Base-by-base conservation (phyloP, 1,140 invertebrate species). In the Hyposmocoma kahamanoa region DNA sequence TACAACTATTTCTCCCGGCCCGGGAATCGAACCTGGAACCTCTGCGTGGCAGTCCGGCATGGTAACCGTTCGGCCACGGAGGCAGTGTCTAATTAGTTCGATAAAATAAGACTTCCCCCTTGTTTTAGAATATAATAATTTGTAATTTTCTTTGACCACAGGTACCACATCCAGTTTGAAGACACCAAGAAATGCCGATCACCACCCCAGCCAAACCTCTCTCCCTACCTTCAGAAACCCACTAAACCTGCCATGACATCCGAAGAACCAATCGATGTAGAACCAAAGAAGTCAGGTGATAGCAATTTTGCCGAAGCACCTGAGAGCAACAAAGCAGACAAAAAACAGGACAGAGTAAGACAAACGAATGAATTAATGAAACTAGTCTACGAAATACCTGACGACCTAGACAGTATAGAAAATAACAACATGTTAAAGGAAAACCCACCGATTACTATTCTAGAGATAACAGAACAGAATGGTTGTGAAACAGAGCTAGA, bases 331-430 rank as follows among this genome's bases (percentile, higher is more conserved):
- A 69, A 71, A 57, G 47, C 57, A 26, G 65, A 54, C 17, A 80
- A 73, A 56, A 55, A 56, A 10, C 63, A 72, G 19, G 62, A 75
- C 21, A 74, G 71, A 68, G 55, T 59, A 48, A 58, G 65, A 63
- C 56, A 66, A 11, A 77, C 84, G n/a, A 72, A 83, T 22, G 84
- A 87, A 51, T 70, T 88, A n/a, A 84, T 87, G 73, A 70, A 80
- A 39, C 55, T 86, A 22, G 82, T 86, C 0, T 87, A 87, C 44
- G 85, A 87, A 57, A 52, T 86, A 42, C 85, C 84, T 10, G 73
- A 72, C 42, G 82, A 87, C 15, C 57, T 73, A 50, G 63, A 52
- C 42, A 58, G 50, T 38, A 60, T 58, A 28, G 71, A 73, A 59
- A 78, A 78, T 28, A 77, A 72, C 62, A 80, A 77, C 38, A 81